Base-by-base conservation (phyloP, 1,140 invertebrate species). In the Platyscapa corneri region DNA sequence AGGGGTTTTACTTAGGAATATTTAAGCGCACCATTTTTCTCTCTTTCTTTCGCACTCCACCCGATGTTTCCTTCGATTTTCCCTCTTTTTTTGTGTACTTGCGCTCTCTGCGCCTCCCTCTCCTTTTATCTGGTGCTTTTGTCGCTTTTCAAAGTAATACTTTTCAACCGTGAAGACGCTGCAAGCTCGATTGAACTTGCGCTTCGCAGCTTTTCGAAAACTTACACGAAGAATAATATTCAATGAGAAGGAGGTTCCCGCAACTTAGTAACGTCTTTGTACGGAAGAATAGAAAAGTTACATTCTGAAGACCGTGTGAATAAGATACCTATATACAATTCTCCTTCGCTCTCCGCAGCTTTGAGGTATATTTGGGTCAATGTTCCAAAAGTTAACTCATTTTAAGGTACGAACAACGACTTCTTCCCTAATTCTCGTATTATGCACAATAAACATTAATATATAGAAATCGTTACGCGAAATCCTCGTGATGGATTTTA, bases 1-100 rank as follows among this genome's bases (percentile, higher is more conserved):
- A 87, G 82, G 84, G 87, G 88, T 88, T 90, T 90, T 89, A 90
- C 89, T 90, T 90, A 89, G 88, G 87, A 90, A 91, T 90, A 90
- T 90, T 91, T 89, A 90, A 90, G 86, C 88, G 87, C 86, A 88
- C 86, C 84, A 87, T 87, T 88, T 82, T 86, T 86, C 87, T 87
- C 87, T 86, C 86, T 80, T 82, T 53, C 78, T 85, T 23, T 72
- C 34, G 14, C 34, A 39, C 34, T 39, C 34, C 34, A 27, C n/a
- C 67, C 7, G 0, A 18, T 18, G 32, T 16, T 34, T 34, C 16
- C 56, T 75, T 83, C 86, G 86, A 85, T 84, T 88, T 88, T 87
- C 87, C 27, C 27, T 67, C 37, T 23, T 83, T 77, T 49, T 46
- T 30, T 12, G 12, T 42, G 34, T 23, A 20, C 37, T 60, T 32